Conservation (phyloP, 2,113 vertebrate genomes). For the Xiphias gladius region DNA sequence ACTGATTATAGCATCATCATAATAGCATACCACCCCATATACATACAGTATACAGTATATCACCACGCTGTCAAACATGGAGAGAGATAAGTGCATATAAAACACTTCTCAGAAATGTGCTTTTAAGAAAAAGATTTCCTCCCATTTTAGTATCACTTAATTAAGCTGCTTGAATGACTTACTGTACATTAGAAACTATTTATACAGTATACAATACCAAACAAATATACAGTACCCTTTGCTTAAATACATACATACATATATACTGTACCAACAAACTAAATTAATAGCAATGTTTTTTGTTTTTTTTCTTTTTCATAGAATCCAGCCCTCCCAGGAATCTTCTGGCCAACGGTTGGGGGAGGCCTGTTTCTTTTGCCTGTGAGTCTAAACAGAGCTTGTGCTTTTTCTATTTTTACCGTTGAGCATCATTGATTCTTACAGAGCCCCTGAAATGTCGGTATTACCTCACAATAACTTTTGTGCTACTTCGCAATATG, state of each 20-base stretch:
- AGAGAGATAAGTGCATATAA: not conserved
- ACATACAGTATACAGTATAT: not conserved
- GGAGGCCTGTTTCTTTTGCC: not conserved
- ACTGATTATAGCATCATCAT: not conserved
- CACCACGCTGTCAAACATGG: not conserved
- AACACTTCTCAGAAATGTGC: not conserved
- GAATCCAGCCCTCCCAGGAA: conserved; percentile 2
- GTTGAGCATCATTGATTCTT: not conserved
- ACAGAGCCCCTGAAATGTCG: not conserved
- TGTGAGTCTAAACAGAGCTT: conserved; percentile 37
- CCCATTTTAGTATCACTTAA: not conserved
- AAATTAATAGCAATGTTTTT: not conserved
- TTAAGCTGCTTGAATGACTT: not conserved
- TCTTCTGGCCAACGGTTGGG: not conserved
- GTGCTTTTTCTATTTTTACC: not conserved
- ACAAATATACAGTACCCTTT: not conserved
- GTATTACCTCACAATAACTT: no score
- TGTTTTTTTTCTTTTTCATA: conserved; percentile 7
- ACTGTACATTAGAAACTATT: not conserved
- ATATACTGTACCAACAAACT: not conserved
- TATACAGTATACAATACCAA: not conserved
- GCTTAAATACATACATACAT: not conserved
- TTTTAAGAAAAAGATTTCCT: not conserved
- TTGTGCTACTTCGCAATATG: no score
- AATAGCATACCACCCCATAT: not conserved